Base-by-base conservation (phyloP, 2,888 invertebrate genomes). In the Zygaena filipendulae region DNA sequence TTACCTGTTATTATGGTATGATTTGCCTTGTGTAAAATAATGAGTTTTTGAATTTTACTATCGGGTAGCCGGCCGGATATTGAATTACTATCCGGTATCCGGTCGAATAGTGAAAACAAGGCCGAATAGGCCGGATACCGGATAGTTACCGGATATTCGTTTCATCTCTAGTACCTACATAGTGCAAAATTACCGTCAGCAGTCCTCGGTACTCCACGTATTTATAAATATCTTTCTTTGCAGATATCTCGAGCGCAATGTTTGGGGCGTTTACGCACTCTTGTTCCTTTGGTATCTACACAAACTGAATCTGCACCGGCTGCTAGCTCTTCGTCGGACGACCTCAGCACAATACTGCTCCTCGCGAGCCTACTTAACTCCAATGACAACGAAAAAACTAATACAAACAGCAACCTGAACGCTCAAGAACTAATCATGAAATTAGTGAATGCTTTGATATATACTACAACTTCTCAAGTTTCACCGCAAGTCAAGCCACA, bases 341-440 rank as follows among this genome's bases (percentile, higher is more conserved):
- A 51, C 14, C 24, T 49, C 9, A 30, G 32, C 19, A 30, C 45
- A 2, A 28, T 51, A 0, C 21, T 52, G n/a, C 37, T 43, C 2
- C 35, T 49, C 2, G 39, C 49, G n/a, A 39, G 42, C 16, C 38
- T 38, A 11, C 30, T 47, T 14, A 45, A 50, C n/a, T 42, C 44
- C 11, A 39, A 33, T 12, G 43, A 44, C 27, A 24, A 34, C n/a
- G 26, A 32, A 4, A 30, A 23, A 24, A 16, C 22, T 3, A 11
- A 21, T 13, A 24, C 27, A 13, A 39, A 20, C 33, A 34, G 22
- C 11, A 22, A 33, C 1, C 32, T 40, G 14, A 45, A 52, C 13
- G 43, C 59, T 13, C 68, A 70, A 33, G 62, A 61, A 29, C 50
- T 72, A 9, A 63, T 72, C 5, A 46, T 60, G 39, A 69, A 63